Evolutionary conservation across 64 coral and sea anemone genomes (phyloP).

Genomic region (Pachyseris speciosa): DNA sequence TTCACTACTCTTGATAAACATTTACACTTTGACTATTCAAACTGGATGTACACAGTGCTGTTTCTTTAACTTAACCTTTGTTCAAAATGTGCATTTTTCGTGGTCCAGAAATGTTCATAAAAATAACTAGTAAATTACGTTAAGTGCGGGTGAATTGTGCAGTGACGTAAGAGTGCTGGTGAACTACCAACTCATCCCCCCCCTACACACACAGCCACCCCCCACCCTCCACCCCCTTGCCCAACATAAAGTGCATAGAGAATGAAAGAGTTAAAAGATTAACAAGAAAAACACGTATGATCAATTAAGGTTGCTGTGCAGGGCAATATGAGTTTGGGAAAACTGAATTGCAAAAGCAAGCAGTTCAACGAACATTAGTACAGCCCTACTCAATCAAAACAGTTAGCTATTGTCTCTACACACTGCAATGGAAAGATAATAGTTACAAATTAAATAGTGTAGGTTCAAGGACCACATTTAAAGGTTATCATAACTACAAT

Average conservation of each 20-base stretch:
- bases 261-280: neutral
- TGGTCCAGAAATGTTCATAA: too few relatives aligned
- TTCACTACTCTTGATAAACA: too few relatives aligned
- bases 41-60: too few relatives aligned
- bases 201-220: neutral
- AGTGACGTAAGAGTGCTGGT: too few relatives aligned
- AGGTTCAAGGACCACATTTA: too few relatives aligned
- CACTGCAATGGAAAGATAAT: neutral
- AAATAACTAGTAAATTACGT: neutral
- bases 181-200: too few relatives aligned
- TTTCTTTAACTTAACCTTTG: too few relatives aligned
- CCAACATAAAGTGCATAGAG: too few relatives aligned
- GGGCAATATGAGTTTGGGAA: conserved; percentile 12
- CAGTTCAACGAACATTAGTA: neutral
- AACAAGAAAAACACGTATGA: conserved; percentile 35
- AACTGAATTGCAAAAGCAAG: neutral
- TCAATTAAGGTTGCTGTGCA: conserved; percentile 21
- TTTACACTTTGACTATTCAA: too few relatives aligned
- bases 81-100: too few relatives aligned
- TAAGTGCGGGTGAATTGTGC: neutral
- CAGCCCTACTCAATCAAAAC: neutral
- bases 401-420: neutral
- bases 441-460: neutral
- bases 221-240: too few relatives aligned
- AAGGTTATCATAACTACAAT: neutral